phyloP scores from a whole-genome alignment of 1,140 invertebrate genomes.

The Drosophila triauraria region DNA sequence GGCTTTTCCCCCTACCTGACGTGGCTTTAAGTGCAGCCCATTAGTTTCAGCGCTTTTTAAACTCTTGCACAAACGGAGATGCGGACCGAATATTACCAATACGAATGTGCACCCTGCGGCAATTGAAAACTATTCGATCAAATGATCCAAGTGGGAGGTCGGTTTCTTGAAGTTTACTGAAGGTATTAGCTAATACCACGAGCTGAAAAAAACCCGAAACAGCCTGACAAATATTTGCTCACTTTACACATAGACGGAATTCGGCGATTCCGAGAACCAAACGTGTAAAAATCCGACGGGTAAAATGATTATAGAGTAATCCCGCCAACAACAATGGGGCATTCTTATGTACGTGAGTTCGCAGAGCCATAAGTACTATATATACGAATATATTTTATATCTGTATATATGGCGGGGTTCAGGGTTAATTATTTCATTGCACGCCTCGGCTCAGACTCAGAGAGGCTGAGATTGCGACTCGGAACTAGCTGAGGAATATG shows the following conservation, averaged over 20 bases:
- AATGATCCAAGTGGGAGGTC: slow-evolving; percentile 24
- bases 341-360: slow-evolving; percentile 62
- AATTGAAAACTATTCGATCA: slow-evolving; percentile 22
- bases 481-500: slow-evolving; percentile 28
- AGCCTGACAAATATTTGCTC: slow-evolving; percentile 48
- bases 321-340: slow-evolving; percentile 58
- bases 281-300: slow-evolving; percentile 74
- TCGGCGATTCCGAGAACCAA: slow-evolving; percentile 56
- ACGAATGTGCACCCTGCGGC: slow-evolving; percentile 19
- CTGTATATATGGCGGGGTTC: slow-evolving; percentile 45
- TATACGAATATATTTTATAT: neutral
- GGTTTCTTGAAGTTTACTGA: slow-evolving; percentile 43
- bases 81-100: slow-evolving; percentile 33
- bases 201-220: slow-evolving; percentile 17
- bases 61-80: slow-evolving; percentile 64
- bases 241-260: slow-evolving; percentile 25
- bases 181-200: slow-evolving; percentile 36
- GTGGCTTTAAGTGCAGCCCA: slow-evolving; percentile 56
- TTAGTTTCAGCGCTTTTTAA: slow-evolving; percentile 71
- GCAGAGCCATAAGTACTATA: slow-evolving; percentile 26
- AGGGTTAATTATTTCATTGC: slow-evolving; percentile 75
- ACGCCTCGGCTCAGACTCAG: slow-evolving; percentile 48
- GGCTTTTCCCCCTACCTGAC: slow-evolving; percentile 19
- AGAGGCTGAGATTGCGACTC: slow-evolving; percentile 29
- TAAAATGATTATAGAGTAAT: slow-evolving; percentile 51